Conservation (phyloP, 92 coral and sea anemone species). For the Zoanthus sociatus region DNA sequence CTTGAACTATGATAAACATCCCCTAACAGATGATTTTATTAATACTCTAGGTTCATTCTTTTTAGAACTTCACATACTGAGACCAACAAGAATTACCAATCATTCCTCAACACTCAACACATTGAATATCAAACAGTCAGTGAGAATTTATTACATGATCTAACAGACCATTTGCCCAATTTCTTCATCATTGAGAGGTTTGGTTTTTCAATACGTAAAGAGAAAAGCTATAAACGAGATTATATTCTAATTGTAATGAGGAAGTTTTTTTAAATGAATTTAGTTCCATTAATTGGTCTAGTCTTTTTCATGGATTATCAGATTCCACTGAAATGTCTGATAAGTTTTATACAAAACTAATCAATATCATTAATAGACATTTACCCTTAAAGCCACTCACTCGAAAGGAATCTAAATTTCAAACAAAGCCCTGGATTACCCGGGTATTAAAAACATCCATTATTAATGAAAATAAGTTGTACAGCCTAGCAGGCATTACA, state of each 20-base stretch:
- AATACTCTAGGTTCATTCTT: no score
- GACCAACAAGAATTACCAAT: no score
- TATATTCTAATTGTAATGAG: conserved; percentile 50
- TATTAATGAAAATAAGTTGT: conserved; percentile 44
- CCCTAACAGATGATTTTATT: no score
- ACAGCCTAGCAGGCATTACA: conserved; percentile 32
- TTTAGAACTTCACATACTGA: no score
- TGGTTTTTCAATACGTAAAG: conserved; percentile 13
- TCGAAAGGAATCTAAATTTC: conserved; percentile 30
- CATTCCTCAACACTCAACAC: no score
- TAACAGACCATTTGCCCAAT: neutral
- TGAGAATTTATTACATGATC: neutral
- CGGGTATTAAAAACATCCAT: conserved; percentile 52
- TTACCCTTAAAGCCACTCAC: conserved; percentile 47
- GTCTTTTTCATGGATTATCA: neutral
- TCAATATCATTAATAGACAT: conserved; percentile 34
- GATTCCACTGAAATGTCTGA: conserved; percentile 37
- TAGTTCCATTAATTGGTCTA: neutral
- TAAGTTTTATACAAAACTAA: conserved; percentile 23
- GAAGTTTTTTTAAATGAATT: conserved; percentile 29
- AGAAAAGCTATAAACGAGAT: conserved; percentile 35
- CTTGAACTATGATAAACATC: no score
- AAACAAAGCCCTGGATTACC: conserved; percentile 29
- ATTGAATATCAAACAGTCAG: conserved; percentile 5
- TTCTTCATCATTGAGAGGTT: conserved; percentile 36